Conservation (phyloP, 1,140 invertebrate species). For the Drosophila subpulchrella region DNA sequence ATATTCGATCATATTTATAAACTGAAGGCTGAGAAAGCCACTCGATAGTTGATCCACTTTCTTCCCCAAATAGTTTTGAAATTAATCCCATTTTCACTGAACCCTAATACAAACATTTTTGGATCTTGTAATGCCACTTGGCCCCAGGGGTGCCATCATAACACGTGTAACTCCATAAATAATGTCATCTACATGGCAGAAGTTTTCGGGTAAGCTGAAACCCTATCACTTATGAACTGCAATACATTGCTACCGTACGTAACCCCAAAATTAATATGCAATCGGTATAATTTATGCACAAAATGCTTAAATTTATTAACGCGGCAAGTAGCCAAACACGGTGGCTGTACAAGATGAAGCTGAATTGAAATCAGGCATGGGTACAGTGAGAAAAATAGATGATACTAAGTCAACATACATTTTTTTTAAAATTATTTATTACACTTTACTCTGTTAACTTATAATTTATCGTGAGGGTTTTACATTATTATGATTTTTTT, state of each 20-base stretch:
- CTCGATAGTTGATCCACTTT: slow-evolving; percentile 32
- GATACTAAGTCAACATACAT: no score
- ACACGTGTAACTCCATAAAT: slow-evolving; percentile 75
- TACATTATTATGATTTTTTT: no score
- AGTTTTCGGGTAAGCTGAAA: slow-evolving; percentile 22
- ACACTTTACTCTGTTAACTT: no score
- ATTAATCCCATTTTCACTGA: slow-evolving; percentile 17
- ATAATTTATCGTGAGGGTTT: no score
- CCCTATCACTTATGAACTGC: slow-evolving; percentile 32
- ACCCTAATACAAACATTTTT: slow-evolving; percentile 27
- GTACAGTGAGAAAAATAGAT: neutral
- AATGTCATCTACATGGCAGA: slow-evolving; percentile 43
- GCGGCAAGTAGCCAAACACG: slow-evolving; percentile 16
- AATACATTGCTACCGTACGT: slow-evolving; percentile 33
- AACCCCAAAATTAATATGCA: slow-evolving; percentile 68
- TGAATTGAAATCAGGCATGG: slow-evolving; percentile 25
- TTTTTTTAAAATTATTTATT: no score
- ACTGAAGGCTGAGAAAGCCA: slow-evolving; percentile 4
- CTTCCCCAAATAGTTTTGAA: slow-evolving; percentile 24
- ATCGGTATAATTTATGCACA: slow-evolving; percentile 73
- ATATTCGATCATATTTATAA: slow-evolving; percentile 34
- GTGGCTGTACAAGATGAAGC: slow-evolving; percentile 14
- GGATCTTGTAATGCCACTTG: slow-evolving; percentile 22
- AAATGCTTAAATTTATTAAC: slow-evolving; percentile 72
- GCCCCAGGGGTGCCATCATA: slow-evolving; percentile 71